Percentiles rank a stretch among this genome's conserved stretches.
These are phyloP conservation scores for Ostrea edulis DNA, from an alignment of 1,140 invertebrate species.

Conservation along the genomic window DNA sequence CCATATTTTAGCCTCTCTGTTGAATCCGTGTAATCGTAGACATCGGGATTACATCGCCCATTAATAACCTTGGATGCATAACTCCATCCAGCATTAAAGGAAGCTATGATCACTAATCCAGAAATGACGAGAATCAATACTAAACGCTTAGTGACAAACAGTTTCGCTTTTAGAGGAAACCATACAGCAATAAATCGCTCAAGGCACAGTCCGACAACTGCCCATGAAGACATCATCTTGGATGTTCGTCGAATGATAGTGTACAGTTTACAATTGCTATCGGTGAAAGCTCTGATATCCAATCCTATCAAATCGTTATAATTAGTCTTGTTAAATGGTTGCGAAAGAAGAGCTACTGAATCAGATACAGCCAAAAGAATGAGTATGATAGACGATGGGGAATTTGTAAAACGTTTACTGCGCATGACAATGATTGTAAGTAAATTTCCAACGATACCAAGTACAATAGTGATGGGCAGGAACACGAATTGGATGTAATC, in stretches of 20 bases:
- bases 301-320: slow-evolving; percentile 25
- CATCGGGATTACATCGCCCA: slow-evolving; percentile 48
- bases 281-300: slow-evolving; percentile 41
- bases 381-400: slow-evolving; percentile 11
- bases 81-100: slow-evolving; percentile 45
- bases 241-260: slow-evolving; percentile 42
- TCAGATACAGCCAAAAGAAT: slow-evolving; percentile 46
- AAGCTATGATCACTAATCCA: background rate
- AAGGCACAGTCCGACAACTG: slow-evolving; percentile 54
- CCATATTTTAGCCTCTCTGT: background rate
- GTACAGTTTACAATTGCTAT: slow-evolving; percentile 50
- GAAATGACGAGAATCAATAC: slow-evolving; percentile 40
- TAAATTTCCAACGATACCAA: slow-evolving; percentile 35
- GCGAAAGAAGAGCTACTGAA: slow-evolving; percentile 4
- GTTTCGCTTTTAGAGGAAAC: slow-evolving; percentile 55
- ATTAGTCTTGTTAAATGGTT: slow-evolving; percentile 47
- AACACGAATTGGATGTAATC: slow-evolving; percentile 12
- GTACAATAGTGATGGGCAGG: background rate
- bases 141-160: slow-evolving; percentile 35
- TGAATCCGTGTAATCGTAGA: background rate
- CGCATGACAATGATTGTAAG: slow-evolving; percentile 45
- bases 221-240: slow-evolving; percentile 62
- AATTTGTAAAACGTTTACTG: background rate
- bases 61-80: slow-evolving; percentile 47
- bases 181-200: slow-evolving; percentile 59